Base-by-base conservation (phyloP, 2,888 invertebrate genomes). In the Pasiphila rectangulata region DNA sequence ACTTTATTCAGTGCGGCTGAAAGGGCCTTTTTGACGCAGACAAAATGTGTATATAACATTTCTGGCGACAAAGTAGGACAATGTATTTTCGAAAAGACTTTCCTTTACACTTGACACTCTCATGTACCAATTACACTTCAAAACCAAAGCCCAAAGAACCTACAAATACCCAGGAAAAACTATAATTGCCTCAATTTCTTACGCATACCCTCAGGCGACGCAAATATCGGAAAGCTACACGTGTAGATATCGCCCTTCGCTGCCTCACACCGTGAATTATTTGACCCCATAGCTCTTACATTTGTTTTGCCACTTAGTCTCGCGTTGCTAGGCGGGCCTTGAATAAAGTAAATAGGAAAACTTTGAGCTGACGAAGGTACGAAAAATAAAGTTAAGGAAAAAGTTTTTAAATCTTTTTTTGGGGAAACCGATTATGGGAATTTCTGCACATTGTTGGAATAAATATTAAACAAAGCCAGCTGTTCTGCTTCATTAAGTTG, bases 401-500 rank as follows among this genome's bases (percentile, higher is more conserved):
- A 32, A 17, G 9, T 15, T 17, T 17, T n/a, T n/a, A n/a, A 13
- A 29, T 7, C 15, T 13, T 5, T 13, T 16, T n/a, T n/a, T 9
- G 6, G 4, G 27, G 1, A 1, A 27, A 6, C 7, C 2, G 25
- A 12, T 12, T 6, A 4, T 2, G 3, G 5, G 2, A 25, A 25
- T 25, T 32, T 16, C 4, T 17, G 17, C 10, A 6, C 10, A 32
- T 19, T 19, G 4, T 32, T 10, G 32, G 4, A n/a, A 30, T 30
- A 34, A 23, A 45, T 35, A 41, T 38, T n/a, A n/a, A 34, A 42
- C 12, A 48, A 34, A 27, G 32, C 15, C 27, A 32, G 42, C 19
- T 39, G 48, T 41, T 41, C 23, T 30, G 19, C 39, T 48, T 38
- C 35, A 43, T 43, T 43, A 49, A 7, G 27, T 27, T 12, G 19